phyloP scores from a whole-genome alignment of 2,797 vertebrate species.

The Champsocephalus gunnari region DNA sequence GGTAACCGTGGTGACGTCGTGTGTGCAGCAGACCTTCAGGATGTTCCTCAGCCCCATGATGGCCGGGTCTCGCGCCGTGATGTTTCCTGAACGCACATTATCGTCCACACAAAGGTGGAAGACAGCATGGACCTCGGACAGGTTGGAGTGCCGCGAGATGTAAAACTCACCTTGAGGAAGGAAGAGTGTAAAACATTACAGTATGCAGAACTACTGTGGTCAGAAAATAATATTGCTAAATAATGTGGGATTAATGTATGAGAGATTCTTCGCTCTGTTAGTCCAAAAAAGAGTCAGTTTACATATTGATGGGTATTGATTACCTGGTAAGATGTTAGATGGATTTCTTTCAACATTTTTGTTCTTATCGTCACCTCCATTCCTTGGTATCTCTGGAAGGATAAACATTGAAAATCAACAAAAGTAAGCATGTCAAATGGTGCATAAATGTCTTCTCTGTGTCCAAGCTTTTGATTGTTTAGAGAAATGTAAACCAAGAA shows the following conservation, averaged over 20 bases:
- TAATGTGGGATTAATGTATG: neutral
- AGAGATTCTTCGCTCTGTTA: neutral
- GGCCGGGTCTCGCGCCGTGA: slow-evolving; percentile 95
- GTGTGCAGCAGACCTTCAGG: slow-evolving; percentile 97
- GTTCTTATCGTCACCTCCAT: slow-evolving; percentile 90
- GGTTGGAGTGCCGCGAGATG: slow-evolving; percentile 95
- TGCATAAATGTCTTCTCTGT: neutral
- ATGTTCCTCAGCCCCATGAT: slow-evolving; percentile 99
- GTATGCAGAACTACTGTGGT: neutral
- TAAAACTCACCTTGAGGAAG: slow-evolving; percentile 93
- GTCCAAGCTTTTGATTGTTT: neutral
- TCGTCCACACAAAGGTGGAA: slow-evolving; percentile 99
- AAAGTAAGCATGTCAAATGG: neutral
- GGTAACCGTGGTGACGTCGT: slow-evolving; percentile 95
- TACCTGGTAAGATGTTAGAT: slow-evolving; percentile 95
- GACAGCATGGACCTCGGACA: slow-evolving; percentile 95
- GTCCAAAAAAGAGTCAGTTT: neutral
- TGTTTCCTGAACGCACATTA: slow-evolving; percentile 92
- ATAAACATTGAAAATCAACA: slow-evolving; percentile 1
- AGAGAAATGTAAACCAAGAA: neutral
- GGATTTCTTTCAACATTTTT: slow-evolving; percentile 92
- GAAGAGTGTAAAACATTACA: neutral
- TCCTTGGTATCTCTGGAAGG: slow-evolving; percentile 79
- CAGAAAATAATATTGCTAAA: neutral
- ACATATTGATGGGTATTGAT: neutral